A percentile compares a stretch with the other conserved stretches of the same genome.
phyloP scores from a whole-genome alignment of 2,113 vertebrate species.

The Heliornis fulica region DNA sequence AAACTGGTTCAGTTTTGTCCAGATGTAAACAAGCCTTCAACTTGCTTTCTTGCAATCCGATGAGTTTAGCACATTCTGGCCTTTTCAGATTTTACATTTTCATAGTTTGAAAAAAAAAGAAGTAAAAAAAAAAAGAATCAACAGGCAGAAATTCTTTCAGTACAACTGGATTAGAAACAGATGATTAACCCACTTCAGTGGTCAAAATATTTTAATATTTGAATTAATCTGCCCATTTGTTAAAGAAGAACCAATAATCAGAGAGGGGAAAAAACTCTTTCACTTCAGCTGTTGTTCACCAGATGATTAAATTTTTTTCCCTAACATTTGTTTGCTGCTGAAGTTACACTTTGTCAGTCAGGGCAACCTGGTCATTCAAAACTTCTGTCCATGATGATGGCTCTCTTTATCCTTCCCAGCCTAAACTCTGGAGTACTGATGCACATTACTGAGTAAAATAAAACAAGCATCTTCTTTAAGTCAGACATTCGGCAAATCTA shows the following conservation, averaged over 20 bases:
- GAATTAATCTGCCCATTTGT: neutral
- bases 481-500: neutral
- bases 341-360: neutral
- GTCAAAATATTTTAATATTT: neutral
- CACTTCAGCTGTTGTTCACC: neutral
- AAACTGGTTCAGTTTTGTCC: neutral
- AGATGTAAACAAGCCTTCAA: neutral
- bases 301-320: neutral
- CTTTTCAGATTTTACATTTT: neutral
- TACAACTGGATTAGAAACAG: neutral
- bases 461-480: neutral
- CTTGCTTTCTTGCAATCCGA: neutral
- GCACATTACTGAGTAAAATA: neutral
- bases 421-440: neutral
- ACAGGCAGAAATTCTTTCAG: neutral
- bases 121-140: neutral
- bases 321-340: neutral
- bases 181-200: neutral
- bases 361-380: neutral
- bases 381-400: fast-evolving
- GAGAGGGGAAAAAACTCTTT: neutral
- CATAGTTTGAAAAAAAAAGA: neutral
- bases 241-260: neutral
- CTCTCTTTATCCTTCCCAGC: neutral
- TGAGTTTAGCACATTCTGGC: neutral